Evolutionary conservation across 2,113 vertebrate genomes (phyloP).

Genomic region (Macaca nemestrina): DNA sequence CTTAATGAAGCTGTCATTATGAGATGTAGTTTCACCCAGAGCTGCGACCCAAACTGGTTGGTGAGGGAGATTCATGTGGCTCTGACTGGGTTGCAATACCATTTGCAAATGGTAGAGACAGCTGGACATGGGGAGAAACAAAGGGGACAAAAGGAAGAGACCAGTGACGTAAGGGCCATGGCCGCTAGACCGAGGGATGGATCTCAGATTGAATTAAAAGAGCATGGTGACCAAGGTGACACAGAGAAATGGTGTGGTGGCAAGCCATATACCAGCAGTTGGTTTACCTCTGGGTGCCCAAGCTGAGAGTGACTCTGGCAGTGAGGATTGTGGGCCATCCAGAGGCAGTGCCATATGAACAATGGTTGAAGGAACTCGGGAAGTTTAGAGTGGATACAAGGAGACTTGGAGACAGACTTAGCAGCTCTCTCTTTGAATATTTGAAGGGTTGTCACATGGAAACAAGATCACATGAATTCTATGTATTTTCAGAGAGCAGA

Average conservation of each 20-base stretch:
- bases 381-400: not conserved
- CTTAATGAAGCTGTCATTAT: not conserved
- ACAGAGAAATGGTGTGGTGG: not conserved
- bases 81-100: not conserved
- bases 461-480: not conserved
- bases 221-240: not conserved
- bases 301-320: not conserved
- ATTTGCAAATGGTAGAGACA: not conserved
- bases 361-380: not conserved
- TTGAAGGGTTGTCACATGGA: not conserved
- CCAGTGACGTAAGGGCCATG: fast-evolving
- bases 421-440: not conserved
- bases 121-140: not conserved
- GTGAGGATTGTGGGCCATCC: not conserved
- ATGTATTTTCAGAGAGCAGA: not conserved
- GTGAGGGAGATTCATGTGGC: not conserved
- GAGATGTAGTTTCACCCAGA: not conserved
- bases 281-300: not conserved
- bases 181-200: not conserved
- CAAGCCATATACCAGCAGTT: not conserved
- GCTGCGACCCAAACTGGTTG: not conserved
- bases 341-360: not conserved
- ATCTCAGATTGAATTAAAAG: not conserved
- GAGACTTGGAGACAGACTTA: not conserved
- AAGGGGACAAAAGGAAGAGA: not conserved